A percentile compares a stretch with the other conserved stretches of the same genome.
These are phyloP conservation scores for Schizotus pectinicornis DNA, from an alignment of 2,888 invertebrate genomes.

Conservation along the genomic window DNA sequence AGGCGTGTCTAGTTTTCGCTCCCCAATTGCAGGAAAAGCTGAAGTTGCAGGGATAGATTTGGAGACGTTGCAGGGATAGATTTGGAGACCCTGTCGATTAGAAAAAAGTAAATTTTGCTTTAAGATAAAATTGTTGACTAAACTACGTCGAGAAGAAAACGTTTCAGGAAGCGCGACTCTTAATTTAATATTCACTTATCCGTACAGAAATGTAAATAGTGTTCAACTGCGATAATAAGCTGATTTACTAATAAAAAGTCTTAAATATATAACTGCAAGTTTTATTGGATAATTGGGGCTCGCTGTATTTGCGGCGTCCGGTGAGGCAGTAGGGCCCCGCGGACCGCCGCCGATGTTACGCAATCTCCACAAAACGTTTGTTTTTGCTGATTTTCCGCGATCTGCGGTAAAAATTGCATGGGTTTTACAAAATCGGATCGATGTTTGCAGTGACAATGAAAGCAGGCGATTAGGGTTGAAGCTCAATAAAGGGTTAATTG, in stretches of 20 bases:
- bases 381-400: not conserved
- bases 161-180: too few species aligned
- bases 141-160: too few species aligned
- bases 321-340: conserved; percentile 6
- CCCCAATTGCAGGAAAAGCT: not conserved
- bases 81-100: too few species aligned
- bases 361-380: conserved; percentile 10
- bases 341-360: conserved; percentile 13
- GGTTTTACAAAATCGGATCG: too few species aligned
- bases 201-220: not conserved
- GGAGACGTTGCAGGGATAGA: too few species aligned
- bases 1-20: not conserved
- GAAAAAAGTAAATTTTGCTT: too few species aligned
- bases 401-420: not conserved
- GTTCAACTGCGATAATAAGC: not conserved
- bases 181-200: not conserved
- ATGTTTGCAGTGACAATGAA: not conserved
- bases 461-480: not conserved
- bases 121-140: too few species aligned
- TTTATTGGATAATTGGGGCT: conserved; percentile 24
- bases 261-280: conserved; percentile 16
- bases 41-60: too few species aligned
- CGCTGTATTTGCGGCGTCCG: conserved; percentile 10
- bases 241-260: conserved; percentile 25
- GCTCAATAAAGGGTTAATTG: not conserved